A percentile compares a stretch with the other conserved stretches of the same genome.
Conservation (phyloP, 2,113 vertebrate genomes). For the Casuarius casuarius region DNA sequence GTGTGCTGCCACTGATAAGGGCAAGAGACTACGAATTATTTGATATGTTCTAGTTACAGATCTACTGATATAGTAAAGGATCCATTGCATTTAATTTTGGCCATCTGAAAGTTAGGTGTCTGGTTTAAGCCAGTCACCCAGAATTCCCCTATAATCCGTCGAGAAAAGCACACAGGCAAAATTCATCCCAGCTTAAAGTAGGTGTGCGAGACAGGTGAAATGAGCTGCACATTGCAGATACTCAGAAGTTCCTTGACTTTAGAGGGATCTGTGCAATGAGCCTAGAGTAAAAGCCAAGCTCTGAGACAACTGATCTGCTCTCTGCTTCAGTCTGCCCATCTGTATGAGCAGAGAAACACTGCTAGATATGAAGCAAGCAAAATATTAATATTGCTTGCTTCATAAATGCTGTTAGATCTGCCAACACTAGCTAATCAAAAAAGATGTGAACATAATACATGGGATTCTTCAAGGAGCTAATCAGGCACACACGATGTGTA, state of each 20-base stretch:
- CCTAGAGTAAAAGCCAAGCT: not conserved
- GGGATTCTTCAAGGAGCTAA: not conserved
- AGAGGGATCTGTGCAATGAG: not conserved
- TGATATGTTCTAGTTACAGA: not conserved
- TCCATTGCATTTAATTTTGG: not conserved
- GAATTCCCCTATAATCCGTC: not conserved
- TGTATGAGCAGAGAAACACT: fast-evolving
- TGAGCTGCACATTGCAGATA: fast-evolving
- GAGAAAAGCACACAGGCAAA: not conserved
- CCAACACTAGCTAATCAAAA: not conserved
- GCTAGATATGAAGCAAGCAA: not conserved
- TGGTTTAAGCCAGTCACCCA: not conserved
- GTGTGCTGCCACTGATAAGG: fast-evolving
- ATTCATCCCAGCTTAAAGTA: not conserved
- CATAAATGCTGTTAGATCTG: not conserved
- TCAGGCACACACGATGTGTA: not conserved
- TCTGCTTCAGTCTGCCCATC: not conserved
- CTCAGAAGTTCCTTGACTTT: not conserved
- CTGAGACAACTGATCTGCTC: not conserved
- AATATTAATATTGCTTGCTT: not conserved
- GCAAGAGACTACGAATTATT: not conserved
- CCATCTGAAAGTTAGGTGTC: not conserved
- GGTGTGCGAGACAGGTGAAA: not conserved
- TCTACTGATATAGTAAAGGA: not conserved
- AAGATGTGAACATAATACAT: not conserved